phyloP scores from a whole-genome alignment of 2,113 vertebrate genomes.

The Chlamydotis undulata region DNA sequence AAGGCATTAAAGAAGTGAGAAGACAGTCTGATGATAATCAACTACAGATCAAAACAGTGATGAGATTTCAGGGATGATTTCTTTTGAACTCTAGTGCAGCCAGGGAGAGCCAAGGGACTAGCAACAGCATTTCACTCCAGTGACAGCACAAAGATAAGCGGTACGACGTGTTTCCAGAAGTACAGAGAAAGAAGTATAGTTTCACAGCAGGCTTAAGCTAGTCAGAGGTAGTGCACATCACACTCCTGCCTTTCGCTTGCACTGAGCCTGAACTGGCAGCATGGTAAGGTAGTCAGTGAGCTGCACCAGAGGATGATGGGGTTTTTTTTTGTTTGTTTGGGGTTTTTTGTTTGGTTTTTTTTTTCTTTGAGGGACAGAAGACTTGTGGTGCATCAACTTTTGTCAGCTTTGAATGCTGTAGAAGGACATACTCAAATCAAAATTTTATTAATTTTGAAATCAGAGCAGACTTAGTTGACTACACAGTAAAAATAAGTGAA shows the following conservation, averaged over 20 bases:
- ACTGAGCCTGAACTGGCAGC: not conserved
- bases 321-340: too few relatives aligned
- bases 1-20: not conserved
- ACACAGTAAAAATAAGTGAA: not conserved
- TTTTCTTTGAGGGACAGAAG: fast-evolving
- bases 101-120: not conserved
- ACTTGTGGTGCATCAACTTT: not conserved
- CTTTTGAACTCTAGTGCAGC: not conserved
- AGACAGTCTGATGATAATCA: not conserved
- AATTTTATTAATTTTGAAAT: not conserved
- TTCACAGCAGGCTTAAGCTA: not conserved
- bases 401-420: not conserved
- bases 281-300: fast-evolving
- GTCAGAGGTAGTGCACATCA: not conserved
- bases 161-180: not conserved
- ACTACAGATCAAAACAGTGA: not conserved
- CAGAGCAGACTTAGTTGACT: not conserved
- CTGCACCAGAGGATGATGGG: not conserved
- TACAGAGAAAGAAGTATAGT: too few relatives aligned
- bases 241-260: not conserved
- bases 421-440: not conserved
- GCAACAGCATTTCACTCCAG: not conserved
- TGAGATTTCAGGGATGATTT: not conserved
- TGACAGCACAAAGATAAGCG: not conserved
- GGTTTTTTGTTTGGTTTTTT: not conserved